Evolutionary conservation across 2,888 invertebrate species (phyloP), one percentile per base, ranked within the genome.

Genomic region (Bombylius major): DNA sequence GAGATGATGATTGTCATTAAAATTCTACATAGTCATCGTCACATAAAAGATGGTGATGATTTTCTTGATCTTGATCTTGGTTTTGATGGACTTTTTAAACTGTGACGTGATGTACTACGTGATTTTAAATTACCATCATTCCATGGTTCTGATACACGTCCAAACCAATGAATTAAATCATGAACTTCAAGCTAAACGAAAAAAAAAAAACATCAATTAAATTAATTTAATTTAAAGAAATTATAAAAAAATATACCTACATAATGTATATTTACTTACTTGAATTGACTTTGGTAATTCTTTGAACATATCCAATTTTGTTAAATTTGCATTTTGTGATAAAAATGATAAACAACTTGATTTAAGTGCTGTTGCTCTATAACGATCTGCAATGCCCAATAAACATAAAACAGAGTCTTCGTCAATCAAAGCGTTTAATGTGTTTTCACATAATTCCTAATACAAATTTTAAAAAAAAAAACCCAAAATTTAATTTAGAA

Each of bases 311-410:
- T 70, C 70, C 47, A 62, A 62, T 60, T 69, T 69, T 47, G 70
- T 70, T 33, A 71, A 58, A 54, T 65, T 64, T 12, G 69, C 61
- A 60, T 71, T 66, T 56, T 70, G 71, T 51, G 70, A 70, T 54
- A 71, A 62, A 62, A 70, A 71, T 50, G 70, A 67, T 51, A 71
- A 62, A 58, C 71, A 70, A 60, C 67, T 70, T 49, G 70, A 65
- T 60, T 70, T 70, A 23, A 71, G 58, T 3, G 63, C 66, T 7
- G 65, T 64, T 14, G 83, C 82, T 69, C 80, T 80, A 65, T 81
- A 82, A 62, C 83, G 83, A 70, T 85, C 84, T 5, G 83, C 82
- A 66, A 84, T 78, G 61, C 80, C 80, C 51, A 84, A 71, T 52
- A 83, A 77, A 67, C 81, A 83, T 50, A 84, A 73, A 3, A 80